Evolutionary conservation across 1,140 invertebrate species (phyloP), one percentile per base, ranked within the genome.

Genomic region (Homarus americanus): DNA sequence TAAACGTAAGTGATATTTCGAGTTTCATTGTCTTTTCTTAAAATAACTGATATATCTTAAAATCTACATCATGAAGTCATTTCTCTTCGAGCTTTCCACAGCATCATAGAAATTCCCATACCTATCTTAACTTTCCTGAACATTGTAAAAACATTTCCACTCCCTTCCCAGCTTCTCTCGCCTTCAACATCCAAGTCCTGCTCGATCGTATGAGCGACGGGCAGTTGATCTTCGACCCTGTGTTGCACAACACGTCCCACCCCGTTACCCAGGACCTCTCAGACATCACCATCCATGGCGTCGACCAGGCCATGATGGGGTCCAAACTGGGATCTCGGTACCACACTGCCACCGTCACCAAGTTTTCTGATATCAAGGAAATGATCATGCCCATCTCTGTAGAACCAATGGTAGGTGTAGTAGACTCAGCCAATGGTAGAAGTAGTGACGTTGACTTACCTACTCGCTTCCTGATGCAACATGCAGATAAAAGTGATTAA

Each of bases 191-290:
- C 41, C 82, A 91, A 20, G 69, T 93, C 9, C 63, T 93, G 20
- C 89, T 93, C 69, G 93, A 93, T 69, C 32, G 85, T 15, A 88
- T 93, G 80, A 93, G 80, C 49, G 82, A 91, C 58, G 83, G 76
- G 34, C 80, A 87, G 73, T 82, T 93, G 17, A 40, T 91, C 24
- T 93, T 90, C 58, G 83, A 91, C 69, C 66, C 85, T 5, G 78
- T 89, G 15, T 88, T 93, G 15, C 82, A 69, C 41, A 92, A 93
- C 82, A 69, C 80, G 58, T 83, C 84, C 41, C 91, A 92, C 41
- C 87, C 89, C 17, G 87, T 91, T 63, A 92, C 90, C 20, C 79
- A 89, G 4, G 86, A 88, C 41, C 82, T 93, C 15, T 58, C 85
- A 2, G 38, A 91, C 73, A 73, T 91, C 69, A 92, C 91, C n/a